A percentile compares a stretch with the other conserved stretches of the same genome.
These are phyloP conservation scores for Myzus persicae DNA, from an alignment of 1,140 invertebrate genomes.

Conservation along the genomic window DNA sequence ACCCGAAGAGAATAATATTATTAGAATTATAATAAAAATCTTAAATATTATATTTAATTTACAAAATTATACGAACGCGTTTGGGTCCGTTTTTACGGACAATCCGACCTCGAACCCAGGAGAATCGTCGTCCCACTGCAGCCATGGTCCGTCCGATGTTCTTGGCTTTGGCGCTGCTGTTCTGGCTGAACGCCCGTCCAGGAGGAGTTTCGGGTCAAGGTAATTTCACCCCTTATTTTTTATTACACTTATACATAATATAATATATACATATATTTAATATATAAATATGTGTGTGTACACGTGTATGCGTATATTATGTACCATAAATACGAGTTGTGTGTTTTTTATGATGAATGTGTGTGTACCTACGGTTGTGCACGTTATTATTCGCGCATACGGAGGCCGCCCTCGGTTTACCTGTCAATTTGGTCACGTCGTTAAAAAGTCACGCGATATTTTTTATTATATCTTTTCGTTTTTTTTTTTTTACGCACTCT, in stretches of 20 bases:
- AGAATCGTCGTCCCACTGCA: neutral
- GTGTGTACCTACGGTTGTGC: neutral
- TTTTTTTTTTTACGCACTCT: neutral
- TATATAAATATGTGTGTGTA: neutral
- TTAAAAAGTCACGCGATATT: slow-evolving; percentile 58
- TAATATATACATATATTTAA: neutral
- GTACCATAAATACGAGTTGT: neutral
- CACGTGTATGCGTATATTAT: neutral
- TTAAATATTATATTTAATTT: neutral
- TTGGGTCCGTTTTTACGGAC: neutral
- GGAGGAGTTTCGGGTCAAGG: slow-evolving; percentile 55
- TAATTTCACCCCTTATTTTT: slow-evolving; percentile 40
- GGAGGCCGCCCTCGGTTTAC: slow-evolving; percentile 33
- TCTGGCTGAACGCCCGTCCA: slow-evolving; percentile 46
- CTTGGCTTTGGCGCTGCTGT: slow-evolving; percentile 26
- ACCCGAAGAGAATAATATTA: neutral
- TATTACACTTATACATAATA: neutral
- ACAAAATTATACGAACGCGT: neutral
- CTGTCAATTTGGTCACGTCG: slow-evolving; percentile 55
- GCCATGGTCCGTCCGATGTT: neutral
- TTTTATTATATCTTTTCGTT: slow-evolving; percentile 9
- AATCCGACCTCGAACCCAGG: neutral
- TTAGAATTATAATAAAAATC: neutral
- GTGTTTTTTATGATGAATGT: neutral
- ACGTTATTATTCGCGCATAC: neutral